Evolutionary conservation across 2,113 vertebrate genomes (phyloP).

Genomic region (Macroglossus sobrinus): DNA sequence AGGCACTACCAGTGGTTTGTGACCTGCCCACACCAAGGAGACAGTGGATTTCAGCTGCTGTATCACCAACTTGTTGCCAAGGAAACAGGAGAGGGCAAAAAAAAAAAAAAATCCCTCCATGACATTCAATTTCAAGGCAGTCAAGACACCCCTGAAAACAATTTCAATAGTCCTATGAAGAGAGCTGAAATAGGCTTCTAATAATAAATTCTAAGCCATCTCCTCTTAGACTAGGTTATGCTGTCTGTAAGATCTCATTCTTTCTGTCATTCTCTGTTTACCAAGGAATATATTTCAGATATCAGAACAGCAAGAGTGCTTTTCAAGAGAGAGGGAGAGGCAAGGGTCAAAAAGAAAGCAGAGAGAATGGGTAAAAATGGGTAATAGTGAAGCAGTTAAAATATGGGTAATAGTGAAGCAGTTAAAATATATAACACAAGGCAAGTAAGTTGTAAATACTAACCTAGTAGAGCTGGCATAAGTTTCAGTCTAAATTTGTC

Average conservation of each 20-base stretch:
- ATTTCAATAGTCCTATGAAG: conserved; percentile 80
- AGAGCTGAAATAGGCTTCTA: conserved; percentile 83
- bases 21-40: conserved; percentile 82
- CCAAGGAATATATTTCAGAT: conserved; percentile 70
- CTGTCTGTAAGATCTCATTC: conserved; percentile 78
- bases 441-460: background rate
- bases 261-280: conserved; percentile 78
- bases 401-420: conserved; percentile 22
- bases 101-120: conserved; percentile 77
- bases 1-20: conserved; percentile 73
- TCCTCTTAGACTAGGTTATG: conserved; percentile 77
- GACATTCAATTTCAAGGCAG: conserved; percentile 84
- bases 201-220: conserved; percentile 82
- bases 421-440: conserved; percentile 38
- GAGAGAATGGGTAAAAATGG: background rate
- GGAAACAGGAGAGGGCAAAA: conserved; percentile 84
- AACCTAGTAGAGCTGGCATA: background rate
- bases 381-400: conserved; percentile 53
- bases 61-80: conserved; percentile 87
- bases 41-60: conserved; percentile 83
- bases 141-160: conserved; percentile 83
- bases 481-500: background rate
- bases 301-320: conserved; percentile 63
- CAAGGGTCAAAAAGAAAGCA: conserved; percentile 36
- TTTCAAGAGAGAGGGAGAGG: conserved; percentile 55